These are phyloP conservation scores for Gobio gobio DNA, from an alignment of 2,113 vertebrate species.

Conservation along the genomic window DNA sequence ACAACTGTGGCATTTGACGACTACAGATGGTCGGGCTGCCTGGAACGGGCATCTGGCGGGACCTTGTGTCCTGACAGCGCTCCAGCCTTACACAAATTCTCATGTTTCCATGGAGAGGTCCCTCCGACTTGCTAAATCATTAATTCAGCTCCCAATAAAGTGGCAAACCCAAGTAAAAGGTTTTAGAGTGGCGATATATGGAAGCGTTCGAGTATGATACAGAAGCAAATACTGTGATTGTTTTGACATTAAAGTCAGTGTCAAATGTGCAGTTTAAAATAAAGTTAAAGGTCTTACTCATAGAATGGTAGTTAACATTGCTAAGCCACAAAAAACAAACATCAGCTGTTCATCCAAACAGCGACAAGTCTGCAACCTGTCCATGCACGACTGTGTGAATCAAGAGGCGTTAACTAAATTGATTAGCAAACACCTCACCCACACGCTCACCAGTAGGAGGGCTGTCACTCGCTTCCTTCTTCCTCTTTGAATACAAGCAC, in stretches of 20 bases:
- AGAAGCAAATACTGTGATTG: conserved; percentile 13
- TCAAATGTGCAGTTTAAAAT: background rate
- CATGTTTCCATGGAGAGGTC: conserved; percentile 53
- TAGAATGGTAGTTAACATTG: conserved; percentile 19
- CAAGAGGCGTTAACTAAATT: conserved; percentile 59
- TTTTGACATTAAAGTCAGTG: conserved; percentile 5
- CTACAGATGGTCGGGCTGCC: conserved; percentile 50
- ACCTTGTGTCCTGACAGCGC: conserved; percentile 49
- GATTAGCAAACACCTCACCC: conserved; percentile 63
- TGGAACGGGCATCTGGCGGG: conserved; percentile 44
- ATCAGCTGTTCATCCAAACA: conserved; percentile 57
- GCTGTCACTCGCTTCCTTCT: conserved; percentile 55
- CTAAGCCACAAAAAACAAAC: conserved; percentile 52
- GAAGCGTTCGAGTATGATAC: background rate
- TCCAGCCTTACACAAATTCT: conserved; percentile 43
- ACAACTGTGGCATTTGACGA: conserved; percentile 47
- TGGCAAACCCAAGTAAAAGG: background rate
- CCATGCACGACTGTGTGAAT: conserved; percentile 53
- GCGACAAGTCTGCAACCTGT: conserved; percentile 52
- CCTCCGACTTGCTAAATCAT: conserved; percentile 39
- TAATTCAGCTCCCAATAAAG: conserved; percentile 36
- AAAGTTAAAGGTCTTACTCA: conserved; percentile 37
- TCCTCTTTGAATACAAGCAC: conserved; percentile 52
- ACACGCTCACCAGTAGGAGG: conserved; percentile 57
- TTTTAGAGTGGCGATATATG: conserved; percentile 8